Evolutionary conservation across 2,113 vertebrate genomes (phyloP).

Genomic region (Sphaerodactylus townsendi): DNA sequence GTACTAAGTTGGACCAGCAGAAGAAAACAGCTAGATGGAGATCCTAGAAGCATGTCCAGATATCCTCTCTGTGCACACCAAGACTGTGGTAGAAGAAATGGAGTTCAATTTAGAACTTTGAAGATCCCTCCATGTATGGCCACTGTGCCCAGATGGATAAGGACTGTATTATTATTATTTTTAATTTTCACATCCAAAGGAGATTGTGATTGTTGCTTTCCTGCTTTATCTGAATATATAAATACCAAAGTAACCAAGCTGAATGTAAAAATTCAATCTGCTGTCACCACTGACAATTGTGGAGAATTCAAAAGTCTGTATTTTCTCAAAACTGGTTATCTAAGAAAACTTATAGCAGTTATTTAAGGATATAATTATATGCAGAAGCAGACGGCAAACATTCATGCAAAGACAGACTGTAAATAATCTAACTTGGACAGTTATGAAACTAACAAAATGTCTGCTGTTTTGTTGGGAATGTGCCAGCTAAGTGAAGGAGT

Average conservation of each 20-base stretch:
- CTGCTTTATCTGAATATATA: background rate
- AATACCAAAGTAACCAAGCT: background rate
- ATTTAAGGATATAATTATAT: slow-evolving; percentile 50
- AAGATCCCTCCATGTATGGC: background rate
- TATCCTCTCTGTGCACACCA: background rate
- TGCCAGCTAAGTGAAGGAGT: too few relatives aligned
- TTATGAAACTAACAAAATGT: slow-evolving; percentile 24
- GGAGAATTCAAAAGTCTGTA: slow-evolving; percentile 19
- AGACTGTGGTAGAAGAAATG: too few relatives aligned
- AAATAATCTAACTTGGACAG: slow-evolving; percentile 33
- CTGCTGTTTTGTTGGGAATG: background rate
- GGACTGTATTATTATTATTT: background rate
- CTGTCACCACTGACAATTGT: background rate
- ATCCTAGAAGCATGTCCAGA: background rate
- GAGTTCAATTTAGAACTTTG: background rate
- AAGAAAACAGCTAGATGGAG: background rate
- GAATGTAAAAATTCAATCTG: background rate
- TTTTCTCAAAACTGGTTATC: slow-evolving; percentile 58
- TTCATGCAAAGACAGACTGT: slow-evolving; percentile 18
- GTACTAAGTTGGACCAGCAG: too few relatives aligned
- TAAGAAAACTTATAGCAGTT: slow-evolving; percentile 20
- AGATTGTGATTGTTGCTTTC: background rate
- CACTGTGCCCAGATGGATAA: background rate
- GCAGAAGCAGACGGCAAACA: slow-evolving; percentile 11
- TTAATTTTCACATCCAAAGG: slow-evolving; percentile 1